Conservation (phyloP, 2,797 vertebrate species). For the Enteromius mattozi region DNA sequence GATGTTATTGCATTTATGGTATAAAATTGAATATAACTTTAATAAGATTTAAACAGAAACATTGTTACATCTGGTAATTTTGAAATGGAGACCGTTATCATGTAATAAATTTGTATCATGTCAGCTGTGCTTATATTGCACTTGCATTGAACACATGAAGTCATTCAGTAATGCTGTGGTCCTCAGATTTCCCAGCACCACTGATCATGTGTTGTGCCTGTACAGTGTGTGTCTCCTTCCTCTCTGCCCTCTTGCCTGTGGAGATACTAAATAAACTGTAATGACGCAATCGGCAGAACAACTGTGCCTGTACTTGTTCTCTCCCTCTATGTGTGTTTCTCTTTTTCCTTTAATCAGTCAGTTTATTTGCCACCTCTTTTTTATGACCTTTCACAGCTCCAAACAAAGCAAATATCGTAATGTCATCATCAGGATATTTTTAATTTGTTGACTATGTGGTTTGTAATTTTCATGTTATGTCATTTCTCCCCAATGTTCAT, state of each 20-base stretch:
- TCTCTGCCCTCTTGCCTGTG: slow-evolving; percentile 2
- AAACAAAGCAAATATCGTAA: slow-evolving; percentile 52
- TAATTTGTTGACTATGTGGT: slow-evolving; percentile 43
- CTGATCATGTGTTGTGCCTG: slow-evolving; percentile 34
- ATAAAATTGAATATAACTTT: neutral
- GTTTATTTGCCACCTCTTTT: neutral
- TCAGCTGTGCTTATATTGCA: neutral
- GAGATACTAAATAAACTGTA: slow-evolving; percentile 29
- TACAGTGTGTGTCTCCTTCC: slow-evolving; percentile 49
- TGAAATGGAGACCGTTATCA: neutral
- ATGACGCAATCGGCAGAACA: slow-evolving; percentile 60
- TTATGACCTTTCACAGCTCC: slow-evolving; percentile 41
- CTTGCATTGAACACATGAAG: neutral
- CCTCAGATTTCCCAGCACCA: neutral
- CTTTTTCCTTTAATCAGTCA: slow-evolving; percentile 17
- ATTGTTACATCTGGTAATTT: neutral
- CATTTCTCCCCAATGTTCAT: slow-evolving; percentile 33
- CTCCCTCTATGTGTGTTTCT: slow-evolving; percentile 22
- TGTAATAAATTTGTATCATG: neutral
- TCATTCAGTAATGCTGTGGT: neutral
- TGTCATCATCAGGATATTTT: slow-evolving; percentile 48
- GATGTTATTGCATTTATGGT: neutral
- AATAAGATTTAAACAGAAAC: neutral
- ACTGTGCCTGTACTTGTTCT: slow-evolving; percentile 30
- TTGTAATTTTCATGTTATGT: slow-evolving; percentile 54